Base-by-base conservation (phyloP, 1,140 invertebrate species). In the Drosophila willistoni region DNA sequence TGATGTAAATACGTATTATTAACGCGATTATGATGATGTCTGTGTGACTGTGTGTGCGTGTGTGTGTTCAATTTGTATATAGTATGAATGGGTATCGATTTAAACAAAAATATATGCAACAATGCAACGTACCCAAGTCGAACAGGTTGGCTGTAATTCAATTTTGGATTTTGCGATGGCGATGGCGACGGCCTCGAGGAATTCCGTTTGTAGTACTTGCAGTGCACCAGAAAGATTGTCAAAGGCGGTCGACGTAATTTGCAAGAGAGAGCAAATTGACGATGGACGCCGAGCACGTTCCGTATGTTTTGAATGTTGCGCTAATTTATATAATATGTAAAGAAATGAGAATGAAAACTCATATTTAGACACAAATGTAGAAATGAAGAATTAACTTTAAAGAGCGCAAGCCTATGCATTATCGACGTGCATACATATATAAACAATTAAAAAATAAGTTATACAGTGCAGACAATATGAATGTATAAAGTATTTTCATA, bases 291-390 rank as follows among this genome's bases (percentile, higher is more conserved):
- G 61, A 68, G 56, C 61, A 79, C 76, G 65, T 74, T 78, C 68
- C 72, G 62, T 64, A 64, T 64, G 62, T 33, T 71, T 62, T 63
- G 64, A 76, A 79, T 79, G 64, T 75, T 68, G 72, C 47, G 33
- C 76, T 75, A 68, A 71, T 78, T 79, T 79, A 71, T 75, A 42
- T 78, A 78, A 78, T 75, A 34, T 62, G 57, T 1, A 59, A 39
- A 59, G 29, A 29, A 59, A 51, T 22, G 14, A 56, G 29, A 33
- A 56, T 1, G 54, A 59, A 59, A 59, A 39, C 44, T 51, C 44
- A 51, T 51, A 51, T 51, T 51, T 51, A 22, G 12, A 51, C 9
- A 14, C 12, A 51, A 29, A 1, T 51, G 44, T 51, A 22, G 12
- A 51, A 17, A 9, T 17, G 7, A 17, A 47, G 14, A 47, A 14